Evolutionary conservation across 2,113 vertebrate species (phyloP), one percentile per base, ranked within the genome.

Genomic region (Podarcis raffonei): DNA sequence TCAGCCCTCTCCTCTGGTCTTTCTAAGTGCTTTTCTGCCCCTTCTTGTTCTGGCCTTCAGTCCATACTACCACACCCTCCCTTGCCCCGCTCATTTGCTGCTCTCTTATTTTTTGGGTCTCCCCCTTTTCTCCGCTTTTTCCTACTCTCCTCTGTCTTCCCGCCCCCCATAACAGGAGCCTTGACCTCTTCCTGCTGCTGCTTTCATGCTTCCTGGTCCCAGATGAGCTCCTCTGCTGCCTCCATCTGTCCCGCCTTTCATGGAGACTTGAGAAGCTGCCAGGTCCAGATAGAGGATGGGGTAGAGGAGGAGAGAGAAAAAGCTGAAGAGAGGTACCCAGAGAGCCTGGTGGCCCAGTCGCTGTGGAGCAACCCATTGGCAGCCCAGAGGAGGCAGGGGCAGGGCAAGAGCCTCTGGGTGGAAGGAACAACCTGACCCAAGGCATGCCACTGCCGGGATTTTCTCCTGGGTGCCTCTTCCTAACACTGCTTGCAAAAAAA

Each of bases 161-260:
- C 13, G 13, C 48, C 57, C 35, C 32, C 39, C 1, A 66, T 57
- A 72, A 81, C 76, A 57, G 66, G 65, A 79, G 37, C 42, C 65
- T 15, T 6, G 1, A 35, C 69, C 25, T 39, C 30, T 32, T 66
- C 53, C 83, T 79, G 75, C 48, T 27, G 35, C 35, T 37, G 37
- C 27, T 59, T 78, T 20, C 15, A 6, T 69, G 75, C 65, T 1
- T 69, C 71, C 35, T 57, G 76, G 65, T 80, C 83, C 83, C 69
- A 66, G n/a, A 65, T 57, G 84, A 69, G 11, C 79, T 18, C 16
- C 30, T 5, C 35, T 42, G 27, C 4, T 39, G 57, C 69, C 77
- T 27, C 89, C 78, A 53, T 86, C 89, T 86, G 69, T 77, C 57
- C 65, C n/a, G 32, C 62, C 39, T 75, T 89, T 65, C 22, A 48